Conservation (phyloP, 2,888 invertebrate species). For the Alcis repandata region DNA sequence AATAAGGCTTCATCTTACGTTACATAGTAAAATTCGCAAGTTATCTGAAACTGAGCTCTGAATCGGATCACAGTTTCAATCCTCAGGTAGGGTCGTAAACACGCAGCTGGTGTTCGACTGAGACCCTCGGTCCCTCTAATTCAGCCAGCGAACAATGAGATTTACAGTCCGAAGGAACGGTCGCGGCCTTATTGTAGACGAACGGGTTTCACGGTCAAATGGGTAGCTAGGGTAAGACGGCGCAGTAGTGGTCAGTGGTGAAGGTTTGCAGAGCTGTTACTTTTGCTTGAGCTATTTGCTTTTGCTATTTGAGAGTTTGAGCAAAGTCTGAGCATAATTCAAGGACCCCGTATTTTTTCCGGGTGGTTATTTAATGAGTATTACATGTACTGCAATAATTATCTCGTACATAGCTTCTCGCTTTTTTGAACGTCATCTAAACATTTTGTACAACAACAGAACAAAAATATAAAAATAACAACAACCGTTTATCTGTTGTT, state of each 20-base stretch:
- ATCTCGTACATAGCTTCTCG: too few species aligned
- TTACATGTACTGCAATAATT: too few species aligned
- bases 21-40: background rate
- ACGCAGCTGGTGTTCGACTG: constrained; percentile 28
- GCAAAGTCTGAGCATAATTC: too few species aligned
- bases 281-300: background rate
- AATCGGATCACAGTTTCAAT: constrained; percentile 22
- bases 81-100: constrained; percentile 26
- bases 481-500: too few species aligned
- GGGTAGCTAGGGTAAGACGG: constrained; percentile 46
- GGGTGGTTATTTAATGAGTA: too few species aligned
- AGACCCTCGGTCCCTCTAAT: constrained; percentile 38
- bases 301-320: too few species aligned
- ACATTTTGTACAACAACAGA: too few species aligned
- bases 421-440: too few species aligned
- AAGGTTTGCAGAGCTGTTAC: constrained; percentile 1
- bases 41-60: background rate
- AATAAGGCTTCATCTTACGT: too few species aligned
- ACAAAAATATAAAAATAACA: too few species aligned
- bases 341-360: too few species aligned
- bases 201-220: constrained; percentile 67
- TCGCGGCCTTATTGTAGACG: constrained; percentile 55
- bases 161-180: constrained; percentile 51
- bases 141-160: constrained; percentile 49
- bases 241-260: constrained; percentile 8